Evolutionary conservation across 37 sponge, comb jelly and placozoan genomes (phyloP).

Genomic region (Cladorhizidae sp.): DNA sequence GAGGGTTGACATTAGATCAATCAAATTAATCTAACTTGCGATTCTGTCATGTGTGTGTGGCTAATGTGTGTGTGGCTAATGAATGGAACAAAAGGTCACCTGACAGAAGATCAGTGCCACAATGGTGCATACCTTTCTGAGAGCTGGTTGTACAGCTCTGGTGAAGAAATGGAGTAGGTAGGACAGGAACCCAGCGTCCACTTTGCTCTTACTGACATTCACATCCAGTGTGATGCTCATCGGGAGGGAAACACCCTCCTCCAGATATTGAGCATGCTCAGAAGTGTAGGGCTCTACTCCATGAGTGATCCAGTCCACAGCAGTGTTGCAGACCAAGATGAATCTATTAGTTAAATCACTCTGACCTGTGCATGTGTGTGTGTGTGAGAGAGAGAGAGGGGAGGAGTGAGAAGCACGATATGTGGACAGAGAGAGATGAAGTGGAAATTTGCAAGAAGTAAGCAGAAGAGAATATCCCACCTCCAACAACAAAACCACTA

Average conservation of each 20-base stretch:
- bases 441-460: background rate
- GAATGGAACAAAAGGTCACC: too few relatives aligned
- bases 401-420: background rate
- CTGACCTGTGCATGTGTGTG: constrained; percentile 14
- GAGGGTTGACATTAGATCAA: too few relatives aligned
- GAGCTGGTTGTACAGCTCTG: constrained; percentile 11
- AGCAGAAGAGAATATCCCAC: too few relatives aligned
- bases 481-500: too few relatives aligned
- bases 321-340: constrained; percentile 13
- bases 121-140: constrained; percentile 23
- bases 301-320: constrained; percentile 64
- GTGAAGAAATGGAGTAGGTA: constrained; percentile 61
- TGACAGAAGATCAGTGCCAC: too few relatives aligned
- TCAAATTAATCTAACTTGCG: too few relatives aligned
- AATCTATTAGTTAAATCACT: constrained; percentile 57
- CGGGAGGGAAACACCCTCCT: constrained; percentile 16
- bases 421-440: background rate
- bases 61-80: too few relatives aligned
- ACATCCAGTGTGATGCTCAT: constrained; percentile 8
- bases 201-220: background rate
- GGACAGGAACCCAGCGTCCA: constrained; percentile 39
- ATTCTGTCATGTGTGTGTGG: too few relatives aligned
- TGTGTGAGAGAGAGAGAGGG: background rate
- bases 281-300: constrained; percentile 38
- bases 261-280: constrained; percentile 49